phyloP scores from a whole-genome alignment of 2,797 vertebrate genomes.

The Thalassophryne amazonica region DNA sequence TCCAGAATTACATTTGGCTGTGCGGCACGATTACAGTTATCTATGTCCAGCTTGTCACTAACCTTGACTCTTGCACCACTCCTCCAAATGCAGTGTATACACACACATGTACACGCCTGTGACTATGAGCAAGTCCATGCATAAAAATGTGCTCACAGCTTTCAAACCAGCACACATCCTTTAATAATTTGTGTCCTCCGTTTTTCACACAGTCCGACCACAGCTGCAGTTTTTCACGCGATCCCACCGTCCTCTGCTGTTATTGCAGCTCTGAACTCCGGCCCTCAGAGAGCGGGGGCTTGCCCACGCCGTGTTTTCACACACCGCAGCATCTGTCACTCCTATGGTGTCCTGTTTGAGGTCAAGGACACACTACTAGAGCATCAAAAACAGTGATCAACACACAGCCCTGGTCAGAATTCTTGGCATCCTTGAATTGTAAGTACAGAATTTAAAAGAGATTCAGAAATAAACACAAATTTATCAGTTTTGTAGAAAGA shows the following conservation, averaged over 20 bases:
- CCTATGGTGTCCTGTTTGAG: constrained; percentile 53
- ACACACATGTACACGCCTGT: not conserved
- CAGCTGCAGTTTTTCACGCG: constrained; percentile 67
- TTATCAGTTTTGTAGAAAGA: no score
- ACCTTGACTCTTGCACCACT: constrained; percentile 15
- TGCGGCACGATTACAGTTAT: constrained; percentile 39
- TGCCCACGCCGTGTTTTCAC: constrained; percentile 68
- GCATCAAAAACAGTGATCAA: constrained; percentile 49
- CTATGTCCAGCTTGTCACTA: constrained; percentile 3
- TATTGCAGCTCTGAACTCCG: constrained; percentile 69
- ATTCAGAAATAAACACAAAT: no score
- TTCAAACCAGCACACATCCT: constrained; percentile 37
- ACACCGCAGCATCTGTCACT: constrained; percentile 63
- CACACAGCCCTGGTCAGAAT: constrained; percentile 55
- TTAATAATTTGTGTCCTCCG: constrained; percentile 34
- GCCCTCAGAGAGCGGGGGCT: constrained; percentile 50
- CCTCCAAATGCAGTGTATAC: not conserved
- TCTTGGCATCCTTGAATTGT: no score
- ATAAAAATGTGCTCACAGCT: constrained; percentile 29
- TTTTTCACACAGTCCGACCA: constrained; percentile 18
- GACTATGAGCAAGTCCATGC: constrained; percentile 10
- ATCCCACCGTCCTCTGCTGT: constrained; percentile 69
- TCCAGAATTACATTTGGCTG: constrained; percentile 23
- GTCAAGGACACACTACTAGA: constrained; percentile 58
- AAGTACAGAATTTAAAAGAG: no score